phyloP scores from a whole-genome alignment of 2,888 invertebrate species.

The Actias luna region DNA sequence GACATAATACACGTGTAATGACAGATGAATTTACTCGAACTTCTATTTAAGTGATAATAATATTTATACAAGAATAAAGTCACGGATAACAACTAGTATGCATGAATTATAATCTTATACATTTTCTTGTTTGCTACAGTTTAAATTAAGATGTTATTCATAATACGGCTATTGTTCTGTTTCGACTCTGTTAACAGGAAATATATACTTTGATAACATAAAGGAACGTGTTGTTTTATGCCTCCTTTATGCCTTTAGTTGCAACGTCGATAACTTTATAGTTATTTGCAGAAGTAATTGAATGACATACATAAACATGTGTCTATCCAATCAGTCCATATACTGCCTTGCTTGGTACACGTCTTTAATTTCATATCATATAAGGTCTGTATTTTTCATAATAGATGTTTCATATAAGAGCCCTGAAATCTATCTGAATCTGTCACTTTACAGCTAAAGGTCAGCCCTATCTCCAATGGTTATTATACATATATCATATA shows the following conservation, averaged over 20 bases:
- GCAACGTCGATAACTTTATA: neutral
- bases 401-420: too few species aligned
- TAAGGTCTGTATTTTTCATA: neutral
- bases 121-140: neutral
- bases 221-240: constrained; percentile 6
- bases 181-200: neutral
- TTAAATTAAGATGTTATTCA: neutral
- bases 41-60: neutral
- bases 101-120: neutral
- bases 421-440: too few species aligned
- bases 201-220: neutral
- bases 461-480: too few species aligned
- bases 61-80: neutral
- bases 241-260: constrained; percentile 8
- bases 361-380: neutral
- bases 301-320: neutral
- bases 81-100: neutral
- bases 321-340: neutral
- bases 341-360: neutral
- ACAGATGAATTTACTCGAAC: too few species aligned
- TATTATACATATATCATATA: too few species aligned
- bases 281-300: neutral
- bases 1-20: too few species aligned
- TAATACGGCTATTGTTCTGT: neutral
- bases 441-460: too few species aligned